Conservation (phyloP, 2,888 invertebrate species). For the Ophion slaviceki region DNA sequence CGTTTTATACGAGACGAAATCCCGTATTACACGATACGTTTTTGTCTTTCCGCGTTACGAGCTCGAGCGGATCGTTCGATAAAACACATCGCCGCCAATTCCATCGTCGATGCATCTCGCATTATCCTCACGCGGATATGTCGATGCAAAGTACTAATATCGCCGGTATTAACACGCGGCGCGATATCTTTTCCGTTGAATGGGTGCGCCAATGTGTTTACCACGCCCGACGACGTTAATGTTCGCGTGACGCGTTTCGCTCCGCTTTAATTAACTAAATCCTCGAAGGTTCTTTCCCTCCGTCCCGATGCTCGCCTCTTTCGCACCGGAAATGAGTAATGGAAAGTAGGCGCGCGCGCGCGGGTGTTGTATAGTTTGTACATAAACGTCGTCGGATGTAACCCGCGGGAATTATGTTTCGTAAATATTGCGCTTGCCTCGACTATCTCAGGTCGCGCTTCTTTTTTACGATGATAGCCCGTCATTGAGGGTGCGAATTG, state of each 20-base stretch:
- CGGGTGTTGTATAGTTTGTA: slow-evolving; percentile 8
- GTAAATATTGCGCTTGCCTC: slow-evolving; percentile 43
- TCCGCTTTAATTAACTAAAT: slow-evolving; percentile 66
- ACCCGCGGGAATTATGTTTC: slow-evolving; percentile 51
- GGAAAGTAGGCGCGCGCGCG: slow-evolving; percentile 56
- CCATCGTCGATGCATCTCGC: slow-evolving; percentile 41
- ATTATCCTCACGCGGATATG: slow-evolving; percentile 39
- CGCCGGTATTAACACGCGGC: slow-evolving; percentile 13
- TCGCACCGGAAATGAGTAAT: slow-evolving; percentile 60
- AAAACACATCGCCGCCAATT: slow-evolving; percentile 22
- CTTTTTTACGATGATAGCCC: background rate
- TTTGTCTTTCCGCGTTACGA: slow-evolving; percentile 1
- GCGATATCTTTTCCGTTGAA: slow-evolving; percentile 52
- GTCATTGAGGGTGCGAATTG: background rate
- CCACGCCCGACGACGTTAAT: slow-evolving; percentile 65
- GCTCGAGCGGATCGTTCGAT: background rate
- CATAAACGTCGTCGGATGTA: slow-evolving; percentile 49
- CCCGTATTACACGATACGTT: background rate
- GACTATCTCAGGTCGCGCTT: slow-evolving; percentile 2
- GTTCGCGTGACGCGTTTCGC: slow-evolving; percentile 63
- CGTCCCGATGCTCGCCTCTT: background rate
- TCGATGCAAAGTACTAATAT: slow-evolving; percentile 23
- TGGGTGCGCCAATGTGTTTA: slow-evolving; percentile 65
- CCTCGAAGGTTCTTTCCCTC: slow-evolving; percentile 47
- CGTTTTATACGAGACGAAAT: background rate